Evolutionary conservation across 2,797 vertebrate genomes (phyloP).

Genomic region (Falco concolor): DNA sequence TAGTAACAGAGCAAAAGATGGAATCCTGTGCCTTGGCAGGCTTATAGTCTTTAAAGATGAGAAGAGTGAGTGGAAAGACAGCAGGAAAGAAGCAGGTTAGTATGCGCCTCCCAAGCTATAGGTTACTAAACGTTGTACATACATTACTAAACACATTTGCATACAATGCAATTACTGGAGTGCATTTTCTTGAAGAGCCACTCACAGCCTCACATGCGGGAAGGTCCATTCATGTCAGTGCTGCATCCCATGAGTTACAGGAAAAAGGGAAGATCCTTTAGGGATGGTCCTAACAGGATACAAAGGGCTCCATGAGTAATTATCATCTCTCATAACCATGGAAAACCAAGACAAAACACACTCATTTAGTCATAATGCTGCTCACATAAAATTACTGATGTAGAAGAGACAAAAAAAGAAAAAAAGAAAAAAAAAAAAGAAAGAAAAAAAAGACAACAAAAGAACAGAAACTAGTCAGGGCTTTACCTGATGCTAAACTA

Average conservation of each 20-base stretch:
- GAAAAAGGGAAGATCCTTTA: not conserved
- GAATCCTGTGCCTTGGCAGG: not conserved
- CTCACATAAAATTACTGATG: not conserved
- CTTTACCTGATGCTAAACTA: not conserved
- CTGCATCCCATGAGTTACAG: not conserved
- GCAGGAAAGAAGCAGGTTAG: not conserved
- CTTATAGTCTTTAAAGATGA: rapidly evolving
- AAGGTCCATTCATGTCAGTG: not conserved
- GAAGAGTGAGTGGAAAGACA: not conserved
- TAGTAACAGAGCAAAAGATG: not conserved
- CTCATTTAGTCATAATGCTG: not conserved
- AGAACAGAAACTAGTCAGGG: not conserved
- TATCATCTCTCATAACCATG: not conserved
- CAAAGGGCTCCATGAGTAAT: not conserved
- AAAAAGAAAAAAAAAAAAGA: not conserved
- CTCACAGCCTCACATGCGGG: not conserved
- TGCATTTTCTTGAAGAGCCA: not conserved
- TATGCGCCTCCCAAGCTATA: not conserved
- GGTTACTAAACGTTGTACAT: not conserved
- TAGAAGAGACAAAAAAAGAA: not conserved
- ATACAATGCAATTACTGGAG: not conserved
- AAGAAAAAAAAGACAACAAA: not conserved
- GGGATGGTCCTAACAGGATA: not conserved
- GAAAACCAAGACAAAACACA: not conserved
- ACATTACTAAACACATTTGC: not conserved